Evolutionary conservation across 2,888 invertebrate genomes (phyloP).

Genomic region (Sarcophaga rosellei): DNA sequence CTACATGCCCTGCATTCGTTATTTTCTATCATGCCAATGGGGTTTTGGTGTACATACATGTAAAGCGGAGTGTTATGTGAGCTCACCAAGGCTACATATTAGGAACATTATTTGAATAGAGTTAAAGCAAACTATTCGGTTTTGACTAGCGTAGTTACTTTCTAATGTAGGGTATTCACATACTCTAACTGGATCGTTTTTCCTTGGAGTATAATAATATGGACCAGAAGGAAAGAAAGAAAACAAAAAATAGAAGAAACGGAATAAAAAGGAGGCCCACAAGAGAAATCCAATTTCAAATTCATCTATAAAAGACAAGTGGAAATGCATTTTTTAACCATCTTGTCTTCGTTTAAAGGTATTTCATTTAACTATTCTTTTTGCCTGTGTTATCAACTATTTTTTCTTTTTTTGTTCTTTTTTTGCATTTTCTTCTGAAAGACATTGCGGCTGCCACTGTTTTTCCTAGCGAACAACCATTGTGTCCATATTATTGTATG

Average conservation of each 20-base stretch:
- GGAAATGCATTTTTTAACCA: slow-evolving; percentile 52
- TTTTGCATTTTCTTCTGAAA: slow-evolving; percentile 15
- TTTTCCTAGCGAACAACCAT: background rate
- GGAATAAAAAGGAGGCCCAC: slow-evolving; percentile 32
- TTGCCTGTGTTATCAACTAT: background rate
- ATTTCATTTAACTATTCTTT: slow-evolving; percentile 1
- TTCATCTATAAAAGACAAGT: slow-evolving; percentile 63
- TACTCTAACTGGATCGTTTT: no score
- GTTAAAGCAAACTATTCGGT: no score
- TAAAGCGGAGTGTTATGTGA: no score
- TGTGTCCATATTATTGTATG: slow-evolving; percentile 43
- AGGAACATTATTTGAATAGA: no score
- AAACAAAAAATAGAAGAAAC: background rate
- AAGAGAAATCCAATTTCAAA: slow-evolving; percentile 63
- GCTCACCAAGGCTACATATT: fast-evolving
- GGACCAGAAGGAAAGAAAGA: slow-evolving; percentile 3
- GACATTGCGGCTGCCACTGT: slow-evolving; percentile 46
- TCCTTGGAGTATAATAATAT: slow-evolving; percentile 23
- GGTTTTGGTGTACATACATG: no score
- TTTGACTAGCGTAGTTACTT: no score
- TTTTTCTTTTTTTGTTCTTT: slow-evolving; percentile 1
- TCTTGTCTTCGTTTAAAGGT: slow-evolving; percentile 39
- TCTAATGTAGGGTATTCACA: no score
- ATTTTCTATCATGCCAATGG: no score
- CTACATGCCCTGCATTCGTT: no score